These are phyloP conservation scores for Pseudorasbora parva DNA, from an alignment of 2,113 vertebrate genomes.

Conservation along the genomic window DNA sequence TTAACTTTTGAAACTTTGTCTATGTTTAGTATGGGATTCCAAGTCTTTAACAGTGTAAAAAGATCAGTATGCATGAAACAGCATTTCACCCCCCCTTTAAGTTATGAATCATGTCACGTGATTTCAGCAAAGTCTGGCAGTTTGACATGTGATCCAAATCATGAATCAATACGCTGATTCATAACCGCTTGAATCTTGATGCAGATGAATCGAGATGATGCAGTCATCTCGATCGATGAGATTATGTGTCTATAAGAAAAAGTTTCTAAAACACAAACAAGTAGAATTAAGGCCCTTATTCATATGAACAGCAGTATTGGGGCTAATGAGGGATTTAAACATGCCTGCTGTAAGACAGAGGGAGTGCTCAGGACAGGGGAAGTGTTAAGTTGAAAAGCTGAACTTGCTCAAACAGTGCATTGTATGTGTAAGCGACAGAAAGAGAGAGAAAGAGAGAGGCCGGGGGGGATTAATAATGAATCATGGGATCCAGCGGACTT, in stretches of 20 bases:
- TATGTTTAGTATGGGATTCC: too few species aligned
- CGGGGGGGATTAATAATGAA: conserved; percentile 72
- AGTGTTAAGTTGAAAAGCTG: conserved; percentile 58
- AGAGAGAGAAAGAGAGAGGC: conserved; percentile 36
- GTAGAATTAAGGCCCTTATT: not conserved
- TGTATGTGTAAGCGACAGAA: conserved; percentile 57
- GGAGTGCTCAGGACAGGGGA: conserved; percentile 36
- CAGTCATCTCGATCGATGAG: not conserved
- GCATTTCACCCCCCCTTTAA: too few species aligned
- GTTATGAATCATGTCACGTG: too few species aligned
- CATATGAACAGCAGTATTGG: conserved; percentile 44
- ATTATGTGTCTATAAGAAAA: not conserved
- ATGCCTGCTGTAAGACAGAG: conserved; percentile 51
- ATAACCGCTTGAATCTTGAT: too few species aligned
- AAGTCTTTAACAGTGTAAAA: too few species aligned
- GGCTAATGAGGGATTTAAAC: conserved; percentile 70
- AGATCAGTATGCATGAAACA: too few species aligned
- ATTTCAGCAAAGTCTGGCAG: too few species aligned
- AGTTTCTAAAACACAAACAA: not conserved
- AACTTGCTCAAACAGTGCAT: conserved; percentile 61
- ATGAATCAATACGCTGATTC: too few species aligned
- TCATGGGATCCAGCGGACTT: conserved; percentile 73
- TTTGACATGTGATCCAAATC: too few species aligned
- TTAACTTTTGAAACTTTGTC: too few species aligned
- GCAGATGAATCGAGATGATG: too few species aligned